Evolutionary conservation across 1,140 invertebrate genomes (phyloP).

Genomic region (Pomphorhynchus laevis): DNA sequence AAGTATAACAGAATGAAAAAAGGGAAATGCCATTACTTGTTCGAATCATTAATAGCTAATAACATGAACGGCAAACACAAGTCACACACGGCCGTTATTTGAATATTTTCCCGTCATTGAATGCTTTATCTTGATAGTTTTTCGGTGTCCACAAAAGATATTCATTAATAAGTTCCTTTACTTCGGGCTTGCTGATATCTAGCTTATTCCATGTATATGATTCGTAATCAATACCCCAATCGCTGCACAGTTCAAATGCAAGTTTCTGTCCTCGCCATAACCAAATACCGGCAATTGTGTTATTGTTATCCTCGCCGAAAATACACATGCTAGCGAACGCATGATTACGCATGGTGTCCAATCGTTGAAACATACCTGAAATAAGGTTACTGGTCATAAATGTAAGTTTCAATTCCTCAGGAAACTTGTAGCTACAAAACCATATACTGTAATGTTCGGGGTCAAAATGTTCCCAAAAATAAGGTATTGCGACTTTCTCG

Average conservation of each 20-base stretch:
- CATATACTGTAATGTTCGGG: slow-evolving; percentile 79
- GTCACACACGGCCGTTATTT: slow-evolving; percentile 46
- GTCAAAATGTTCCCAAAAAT: slow-evolving; percentile 95
- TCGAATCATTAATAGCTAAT: too few relatives aligned
- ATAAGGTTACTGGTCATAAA: slow-evolving; percentile 88
- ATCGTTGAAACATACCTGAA: slow-evolving; percentile 72
- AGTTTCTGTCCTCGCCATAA: slow-evolving; percentile 73
- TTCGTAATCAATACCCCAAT: slow-evolving; percentile 88
- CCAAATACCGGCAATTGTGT: slow-evolving; percentile 71
- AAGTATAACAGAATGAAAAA: too few relatives aligned
- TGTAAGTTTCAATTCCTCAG: slow-evolving; percentile 48
- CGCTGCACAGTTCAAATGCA: slow-evolving; percentile 47
- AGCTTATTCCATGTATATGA: slow-evolving; percentile 79
- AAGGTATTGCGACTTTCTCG: slow-evolving; percentile 45
- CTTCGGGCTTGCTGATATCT: slow-evolving; percentile 37
- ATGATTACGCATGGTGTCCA: slow-evolving; percentile 84
- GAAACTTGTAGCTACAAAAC: slow-evolving; percentile 80
- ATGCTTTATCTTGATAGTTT: slow-evolving; percentile 17
- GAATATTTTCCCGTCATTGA: slow-evolving; percentile 96
- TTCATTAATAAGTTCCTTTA: slow-evolving; percentile 52
- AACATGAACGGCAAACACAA: too few relatives aligned
- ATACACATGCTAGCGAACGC: slow-evolving; percentile 64
- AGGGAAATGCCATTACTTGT: too few relatives aligned
- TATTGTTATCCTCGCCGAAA: slow-evolving; percentile 63
- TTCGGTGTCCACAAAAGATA: slow-evolving; percentile 44